Conservation (phyloP, 2,113 vertebrate genomes). For the Gadus chalcogrammus region DNA sequence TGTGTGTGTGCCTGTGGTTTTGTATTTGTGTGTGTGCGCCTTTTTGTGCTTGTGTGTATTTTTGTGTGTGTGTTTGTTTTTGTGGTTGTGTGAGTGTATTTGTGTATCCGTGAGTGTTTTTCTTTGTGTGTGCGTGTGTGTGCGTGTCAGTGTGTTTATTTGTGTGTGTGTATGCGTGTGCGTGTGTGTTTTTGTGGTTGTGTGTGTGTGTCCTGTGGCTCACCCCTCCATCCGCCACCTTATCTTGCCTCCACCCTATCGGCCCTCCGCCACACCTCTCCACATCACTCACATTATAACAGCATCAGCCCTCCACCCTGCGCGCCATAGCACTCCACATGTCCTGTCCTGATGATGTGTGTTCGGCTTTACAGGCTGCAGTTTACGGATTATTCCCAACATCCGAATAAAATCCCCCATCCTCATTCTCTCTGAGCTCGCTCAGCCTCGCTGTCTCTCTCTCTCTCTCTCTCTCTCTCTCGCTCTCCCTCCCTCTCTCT, state of each 20-base stretch:
- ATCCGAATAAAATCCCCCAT: constrained; percentile 22
- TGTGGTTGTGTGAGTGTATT: not conserved
- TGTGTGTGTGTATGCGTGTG: not conserved
- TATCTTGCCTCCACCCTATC: too few species aligned
- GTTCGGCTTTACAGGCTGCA: constrained; percentile 34
- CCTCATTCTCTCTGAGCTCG: constrained; percentile 20
- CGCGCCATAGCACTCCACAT: not conserved
- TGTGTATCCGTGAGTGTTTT: not conserved
- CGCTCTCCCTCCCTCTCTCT: constrained; percentile 2
- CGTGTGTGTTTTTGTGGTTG: not conserved
- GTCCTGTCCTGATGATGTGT: not conserved
- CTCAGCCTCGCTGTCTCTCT: not conserved
- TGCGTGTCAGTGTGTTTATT: not conserved
- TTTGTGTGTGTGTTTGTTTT: too few species aligned
- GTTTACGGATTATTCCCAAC: constrained; percentile 55
- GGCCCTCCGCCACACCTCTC: too few species aligned
- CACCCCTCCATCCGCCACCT: too few species aligned
- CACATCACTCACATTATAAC: too few species aligned
- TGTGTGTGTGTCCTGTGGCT: too few species aligned
- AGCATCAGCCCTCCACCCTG: too few species aligned
- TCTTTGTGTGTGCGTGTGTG: not conserved
- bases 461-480: constrained; percentile 11
- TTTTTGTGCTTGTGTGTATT: too few species aligned
- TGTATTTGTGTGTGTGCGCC: too few species aligned
- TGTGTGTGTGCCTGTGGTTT: constrained; percentile 1